phyloP scores from a whole-genome alignment of 2,888 invertebrate genomes.

The Unio delphinus region DNA sequence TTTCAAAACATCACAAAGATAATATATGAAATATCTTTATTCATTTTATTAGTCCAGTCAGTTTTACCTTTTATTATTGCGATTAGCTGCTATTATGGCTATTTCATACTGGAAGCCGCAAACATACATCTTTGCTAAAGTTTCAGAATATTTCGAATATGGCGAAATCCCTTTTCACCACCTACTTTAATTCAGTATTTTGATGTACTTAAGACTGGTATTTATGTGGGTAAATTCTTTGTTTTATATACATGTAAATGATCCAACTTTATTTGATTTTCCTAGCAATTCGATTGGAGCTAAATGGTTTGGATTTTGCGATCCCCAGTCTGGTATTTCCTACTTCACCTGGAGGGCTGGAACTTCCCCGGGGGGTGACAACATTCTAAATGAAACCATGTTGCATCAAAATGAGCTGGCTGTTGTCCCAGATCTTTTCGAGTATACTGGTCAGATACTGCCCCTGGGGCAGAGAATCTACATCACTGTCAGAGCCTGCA shows the following conservation, averaged over 20 bases:
- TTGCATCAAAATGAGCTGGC: constrained; percentile 16
- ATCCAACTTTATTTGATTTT: neutral
- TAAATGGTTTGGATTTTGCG: constrained; percentile 24
- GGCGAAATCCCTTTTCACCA: too few relatives aligned
- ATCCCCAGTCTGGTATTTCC: constrained; percentile 23
- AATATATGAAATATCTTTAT: too few relatives aligned
- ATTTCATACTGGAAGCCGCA: too few relatives aligned
- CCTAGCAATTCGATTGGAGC: constrained; percentile 15
- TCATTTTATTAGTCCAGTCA: too few relatives aligned
- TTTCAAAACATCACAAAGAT: too few relatives aligned
- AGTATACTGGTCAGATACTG: constrained; percentile 4
- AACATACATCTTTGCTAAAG: too few relatives aligned
- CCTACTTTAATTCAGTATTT: neutral
- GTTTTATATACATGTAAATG: too few relatives aligned
- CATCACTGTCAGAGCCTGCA: constrained; percentile 37
- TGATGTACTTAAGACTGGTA: neutral
- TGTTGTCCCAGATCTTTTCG: constrained; percentile 11
- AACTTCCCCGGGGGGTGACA: constrained; percentile 24
- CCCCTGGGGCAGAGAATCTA: constrained; percentile 25
- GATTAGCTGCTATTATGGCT: too few relatives aligned
- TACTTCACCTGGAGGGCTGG: constrained; percentile 31
- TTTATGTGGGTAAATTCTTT: neutral
- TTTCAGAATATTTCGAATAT: too few relatives aligned
- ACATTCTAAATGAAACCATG: constrained; percentile 21
- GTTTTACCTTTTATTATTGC: too few relatives aligned